Base-by-base conservation (phyloP, 2,797 vertebrate species). In the Gadopsis bispinosus region DNA sequence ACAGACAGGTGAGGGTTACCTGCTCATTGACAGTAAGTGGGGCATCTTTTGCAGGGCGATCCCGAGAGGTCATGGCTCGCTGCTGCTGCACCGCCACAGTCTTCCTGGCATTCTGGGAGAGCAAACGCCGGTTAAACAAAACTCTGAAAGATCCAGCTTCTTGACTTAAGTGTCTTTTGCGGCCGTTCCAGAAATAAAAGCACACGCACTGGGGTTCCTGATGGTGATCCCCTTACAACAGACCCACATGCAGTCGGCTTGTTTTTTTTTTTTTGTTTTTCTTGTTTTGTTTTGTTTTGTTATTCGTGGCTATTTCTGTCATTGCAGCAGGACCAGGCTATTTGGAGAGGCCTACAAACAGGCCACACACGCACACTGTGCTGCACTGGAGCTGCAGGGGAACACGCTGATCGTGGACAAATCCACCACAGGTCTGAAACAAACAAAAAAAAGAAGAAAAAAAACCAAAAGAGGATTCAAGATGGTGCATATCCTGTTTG, bases 11-110 rank as follows among this genome's bases (percentile, higher is more conserved):
- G 69, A 51, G 63, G 37, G 70, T 89, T 92, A 99, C 97, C 97
- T 99, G 97, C 91, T 99, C 97, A 13, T 99, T 99, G 90, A 99
- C 96, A 14, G 96, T 97, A 81, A 97, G 96, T 29, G 97, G 94
- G 13, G 95, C 95, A 91, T 96, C 95, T 88, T 95, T 95, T 77
- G 95, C 92, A 80, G 96, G 94, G 77, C 93, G 93, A 1, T 96
- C 93, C 80, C 96, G 96, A 16, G 96, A 92, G 90, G 97, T 97
- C 98, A 99, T 99, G 91, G 84, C 79, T 92, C 54, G 73, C 91
- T 39, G 9, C 91, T 39, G 9, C 37, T 87, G 81, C 88, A 88
- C 82, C 83, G 68, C 82, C 81, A 69, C 84, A 43, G 72, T 90
- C 91, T 80, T 83, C 92, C 90, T 91, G 86, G 80, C 96, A 96